Base-by-base conservation (phyloP, 2,797 vertebrate genomes). In the Luscinia luscinia region DNA sequence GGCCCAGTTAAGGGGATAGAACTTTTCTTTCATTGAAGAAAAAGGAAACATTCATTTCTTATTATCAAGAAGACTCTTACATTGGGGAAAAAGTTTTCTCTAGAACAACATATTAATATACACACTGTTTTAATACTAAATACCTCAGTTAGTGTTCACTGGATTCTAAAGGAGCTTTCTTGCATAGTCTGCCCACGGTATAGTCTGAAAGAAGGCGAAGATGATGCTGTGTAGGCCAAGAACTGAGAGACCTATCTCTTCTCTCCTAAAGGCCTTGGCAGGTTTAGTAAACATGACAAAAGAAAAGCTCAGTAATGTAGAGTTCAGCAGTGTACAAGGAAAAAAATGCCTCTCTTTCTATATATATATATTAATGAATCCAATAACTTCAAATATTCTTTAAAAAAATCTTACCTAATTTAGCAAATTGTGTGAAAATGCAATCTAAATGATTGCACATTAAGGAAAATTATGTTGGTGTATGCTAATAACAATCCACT, bases 201-300 rank as follows among this genome's bases (percentile, higher is more conserved):
- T 8, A 46, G 15, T 26, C 23, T 41, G 27, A 72, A 84, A 46
- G 11, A 72, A 48, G 6, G 4, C 0, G 0, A 24, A 52, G 9
- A 30, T 1, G 0, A 8, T 41, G 15, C 1, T 19, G 7, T 12
- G 10, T 12, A 54, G 11, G 5, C 5, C 23, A 54, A 19, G 15
- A 70, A 40, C 70, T 68, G 26, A 64, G 3, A 74, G 41, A 43
- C 9, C 9, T 48, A 2, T 17, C 13, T 49, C 4, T 69, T 59
- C 51, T 69, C 4, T 48, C 19, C 16, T 36, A 30, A 77, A 57
- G 2, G 4, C 1, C 12, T 72, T 69, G 32, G 3, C 2, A 1
- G 26, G 2, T 52, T 73, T 34, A 75, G n/a, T 30, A 15, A 80
- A 2, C 11, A 21, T 0, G 1, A 27, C 4, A 23, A 38, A 70